Evolutionary conservation across 2,113 vertebrate genomes (phyloP), one percentile per base, ranked within the genome.

Genomic region (Menura novaehollandiae): DNA sequence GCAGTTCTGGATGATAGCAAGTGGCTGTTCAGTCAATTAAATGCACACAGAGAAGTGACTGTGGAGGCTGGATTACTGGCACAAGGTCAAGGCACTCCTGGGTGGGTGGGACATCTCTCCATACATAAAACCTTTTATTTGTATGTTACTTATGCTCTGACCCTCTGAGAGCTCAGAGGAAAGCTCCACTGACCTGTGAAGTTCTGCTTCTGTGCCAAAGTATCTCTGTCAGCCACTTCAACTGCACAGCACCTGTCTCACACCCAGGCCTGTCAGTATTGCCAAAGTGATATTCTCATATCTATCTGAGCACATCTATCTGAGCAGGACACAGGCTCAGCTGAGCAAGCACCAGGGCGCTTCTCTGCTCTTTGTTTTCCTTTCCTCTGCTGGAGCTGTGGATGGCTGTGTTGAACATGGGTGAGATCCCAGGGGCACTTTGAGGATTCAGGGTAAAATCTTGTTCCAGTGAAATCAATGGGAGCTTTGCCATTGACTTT

Each of bases 1-100:
- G 43, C 10, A 14, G 64, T 77, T 94, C 91, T 93, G 91, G 82
- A 73, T 95, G 87, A 91, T 91, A 92, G 66, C 83, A 88, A 94
- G 78, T 59, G 74, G 79, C 58, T 77, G 79, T 91, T 81, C 47
- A 69, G n/a, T 71, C 79, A 87, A 59, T 90, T 77, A 90, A 51
- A 64, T 19, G 49, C 63, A 55, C 47, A 41, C 58, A 74, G 66
- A 67, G 43, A 51, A 55, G 30, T 64, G 76, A 74, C 68, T 64
- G 10, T 44, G 30, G 37, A 46, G 10, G 13, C 69, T 84, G 83
- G 39, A n/a, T 80, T 60, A 2, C 12, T 92, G 94, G 91, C 79
- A 92, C 72, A 4, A 7, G 20, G 19, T 63, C 24, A 30, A 39
- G 35, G 67, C 46, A 41, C 33, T 85, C 73, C 72, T 26, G 67